A percentile compares a stretch with the other conserved stretches of the same genome.
Evolutionary conservation across 2,797 vertebrate genomes (phyloP).

Genomic region (Sebastiscus albofasciatus): DNA sequence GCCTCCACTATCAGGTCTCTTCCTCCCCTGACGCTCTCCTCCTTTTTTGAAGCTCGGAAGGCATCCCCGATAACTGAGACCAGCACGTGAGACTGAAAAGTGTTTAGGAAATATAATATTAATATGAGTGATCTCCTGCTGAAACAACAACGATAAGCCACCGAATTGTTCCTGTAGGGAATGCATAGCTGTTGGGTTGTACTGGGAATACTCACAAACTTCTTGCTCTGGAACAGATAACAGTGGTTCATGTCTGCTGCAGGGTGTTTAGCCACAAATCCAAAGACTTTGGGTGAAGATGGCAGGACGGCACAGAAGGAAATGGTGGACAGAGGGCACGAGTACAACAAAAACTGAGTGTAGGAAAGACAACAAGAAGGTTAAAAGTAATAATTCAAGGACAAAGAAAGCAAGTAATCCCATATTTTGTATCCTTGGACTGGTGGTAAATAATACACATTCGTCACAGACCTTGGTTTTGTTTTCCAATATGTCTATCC

Average conservation of each 20-base stretch:
- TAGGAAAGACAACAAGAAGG: neutral
- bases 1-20: constrained; percentile 83
- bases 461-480: constrained; percentile 79
- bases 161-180: neutral
- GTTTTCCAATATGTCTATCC: constrained; percentile 81
- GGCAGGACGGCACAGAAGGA: constrained; percentile 81
- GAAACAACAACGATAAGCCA: neutral
- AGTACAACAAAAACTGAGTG: constrained; percentile 80
- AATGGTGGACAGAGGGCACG: constrained; percentile 74
- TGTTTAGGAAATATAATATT: neutral
- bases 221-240: constrained; percentile 81
- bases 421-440: no score
- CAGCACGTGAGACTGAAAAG: constrained; percentile 76
- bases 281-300: constrained; percentile 75
- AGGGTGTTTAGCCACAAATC: constrained; percentile 80
- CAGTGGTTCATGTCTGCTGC: constrained; percentile 78
- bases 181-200: no score
- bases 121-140: neutral
- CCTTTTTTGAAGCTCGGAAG: constrained; percentile 64
- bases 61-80: constrained; percentile 81
- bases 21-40: constrained; percentile 47
- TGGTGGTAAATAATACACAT: neutral
- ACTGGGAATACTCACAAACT: constrained; percentile 75
- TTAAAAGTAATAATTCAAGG: neutral
- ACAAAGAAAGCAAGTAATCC: neutral